Evolutionary conservation across 1,140 invertebrate genomes (phyloP), one percentile per base, ranked within the genome.

Genomic region (Drosophila nebulosa): DNA sequence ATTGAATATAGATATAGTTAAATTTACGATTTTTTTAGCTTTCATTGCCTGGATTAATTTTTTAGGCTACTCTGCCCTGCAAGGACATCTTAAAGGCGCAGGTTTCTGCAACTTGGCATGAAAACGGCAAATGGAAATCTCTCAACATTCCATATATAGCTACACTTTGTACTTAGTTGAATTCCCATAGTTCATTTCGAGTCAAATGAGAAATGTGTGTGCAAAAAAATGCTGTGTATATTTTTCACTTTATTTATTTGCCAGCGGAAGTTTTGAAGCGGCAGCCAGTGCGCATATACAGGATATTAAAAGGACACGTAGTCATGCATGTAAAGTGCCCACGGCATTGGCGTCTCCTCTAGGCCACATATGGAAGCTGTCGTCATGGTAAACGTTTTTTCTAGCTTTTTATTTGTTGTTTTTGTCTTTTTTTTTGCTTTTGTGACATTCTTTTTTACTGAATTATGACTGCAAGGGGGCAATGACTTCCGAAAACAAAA

Each of bases 301-400:
- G 81, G 81, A 86, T 85, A 85, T 85, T 86, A 85, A 86, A 85
- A 81, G 81, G 74, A 86, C 78, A 81, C 64, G 81, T 86, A 86
- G 74, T 86, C 80, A 80, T 74, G 80, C 80, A 80, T 86, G 74
- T 74, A 70, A 78, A 86, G 66, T 78, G 74, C 81, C 69, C 71
- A 73, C 68, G 60, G 74, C 64, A 59, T 35, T 32, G 39, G 27
- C 61, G 59, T 36, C 35, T 42, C 30, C 59, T 32, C 58, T 16
- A 66, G 62, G 80, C 65, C 68, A 69, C 81, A 86, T 81, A 86
- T 81, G 81, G 57, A 69, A 61, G 32, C 69, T 80, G 74, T 86
- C 69, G 58, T 32, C 65, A 21, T 52, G 58, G 70, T 60, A n/a
- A 16, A 16, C 24, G 35, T 60, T 39, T 26, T 1, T 9, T 0